Conservation (phyloP, 1,140 invertebrate species). For the Thaumetopoea pityocampa region DNA sequence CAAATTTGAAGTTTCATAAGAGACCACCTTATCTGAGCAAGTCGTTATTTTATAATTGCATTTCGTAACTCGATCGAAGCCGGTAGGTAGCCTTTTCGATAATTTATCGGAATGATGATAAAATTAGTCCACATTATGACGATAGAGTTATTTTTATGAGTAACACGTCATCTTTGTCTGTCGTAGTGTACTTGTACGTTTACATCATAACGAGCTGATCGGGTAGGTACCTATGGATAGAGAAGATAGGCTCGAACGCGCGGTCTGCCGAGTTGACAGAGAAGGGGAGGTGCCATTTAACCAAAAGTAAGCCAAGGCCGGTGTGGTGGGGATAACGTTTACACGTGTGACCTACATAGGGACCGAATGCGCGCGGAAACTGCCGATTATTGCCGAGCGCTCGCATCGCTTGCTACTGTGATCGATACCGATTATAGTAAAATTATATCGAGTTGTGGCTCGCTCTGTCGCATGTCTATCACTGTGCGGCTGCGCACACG, state of each 20-base stretch:
- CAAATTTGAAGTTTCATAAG: no score
- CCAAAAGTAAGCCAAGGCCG: conserved; percentile 71
- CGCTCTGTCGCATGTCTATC: not conserved
- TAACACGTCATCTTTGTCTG: conserved; percentile 6
- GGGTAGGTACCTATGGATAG: not conserved
- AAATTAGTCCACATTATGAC: no score
- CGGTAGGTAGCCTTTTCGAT: no score
- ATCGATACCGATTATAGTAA: conserved; percentile 62
- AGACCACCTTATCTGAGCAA: no score
- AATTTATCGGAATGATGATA: no score
- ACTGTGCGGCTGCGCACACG: not conserved
- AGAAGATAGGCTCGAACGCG: not conserved
- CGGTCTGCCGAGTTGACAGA: conserved; percentile 34
- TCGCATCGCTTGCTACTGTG: conserved; percentile 37
- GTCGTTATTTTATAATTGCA: no score
- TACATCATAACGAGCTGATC: no score
- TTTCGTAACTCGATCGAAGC: no score
- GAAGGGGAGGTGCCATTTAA: conserved; percentile 69
- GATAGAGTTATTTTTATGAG: conserved; percentile 3
- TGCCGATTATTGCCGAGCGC: conserved; percentile 39
- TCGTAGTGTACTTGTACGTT: conserved; percentile 3
- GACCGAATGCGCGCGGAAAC: conserved; percentile 34
- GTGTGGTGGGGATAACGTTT: conserved; percentile 67
- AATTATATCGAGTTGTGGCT: no score
- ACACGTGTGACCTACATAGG: conserved; percentile 73